phyloP scores from a whole-genome alignment of 2,113 vertebrate genomes.

The Loxodonta africana region DNA sequence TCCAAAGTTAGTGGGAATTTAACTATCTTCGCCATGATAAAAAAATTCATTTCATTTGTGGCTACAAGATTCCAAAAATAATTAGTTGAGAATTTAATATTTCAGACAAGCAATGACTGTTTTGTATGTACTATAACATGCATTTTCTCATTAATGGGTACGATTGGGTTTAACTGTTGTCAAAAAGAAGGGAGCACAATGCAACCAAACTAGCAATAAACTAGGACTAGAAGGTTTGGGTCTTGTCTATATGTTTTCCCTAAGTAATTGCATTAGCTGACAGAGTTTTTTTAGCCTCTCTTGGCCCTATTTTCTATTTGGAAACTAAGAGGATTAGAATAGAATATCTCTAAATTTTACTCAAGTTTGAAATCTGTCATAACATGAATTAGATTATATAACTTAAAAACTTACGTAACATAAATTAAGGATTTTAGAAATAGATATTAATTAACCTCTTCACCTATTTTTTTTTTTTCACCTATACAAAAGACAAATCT shows the following conservation, averaged over 20 bases:
- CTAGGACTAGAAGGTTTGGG: neutral
- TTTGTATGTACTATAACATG: constrained; percentile 8
- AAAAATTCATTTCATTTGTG: constrained; percentile 30
- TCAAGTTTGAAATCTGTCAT: constrained; percentile 10
- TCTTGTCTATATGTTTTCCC: neutral
- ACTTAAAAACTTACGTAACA: neutral
- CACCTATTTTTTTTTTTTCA: neutral
- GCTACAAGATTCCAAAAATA: constrained; percentile 50
- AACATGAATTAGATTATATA: neutral
- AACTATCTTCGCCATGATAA: neutral
- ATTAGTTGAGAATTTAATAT: neutral
- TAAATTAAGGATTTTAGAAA: neutral
- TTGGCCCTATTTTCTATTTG: neutral
- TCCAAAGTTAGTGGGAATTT: constrained; percentile 20
- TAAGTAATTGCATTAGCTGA: neutral
- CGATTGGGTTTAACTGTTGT: neutral
- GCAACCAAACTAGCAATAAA: neutral
- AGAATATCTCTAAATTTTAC: neutral
- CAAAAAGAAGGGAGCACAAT: neutral
- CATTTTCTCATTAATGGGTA: neutral
- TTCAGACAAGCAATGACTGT: neutral
- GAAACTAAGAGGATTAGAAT: neutral
- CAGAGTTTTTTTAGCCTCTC: neutral
- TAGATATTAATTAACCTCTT: constrained; percentile 21
- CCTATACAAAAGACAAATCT: constrained; percentile 26